These are phyloP conservation scores for Amphipyra tragopoginis DNA, from an alignment of 2,888 invertebrate genomes.

Conservation along the genomic window DNA sequence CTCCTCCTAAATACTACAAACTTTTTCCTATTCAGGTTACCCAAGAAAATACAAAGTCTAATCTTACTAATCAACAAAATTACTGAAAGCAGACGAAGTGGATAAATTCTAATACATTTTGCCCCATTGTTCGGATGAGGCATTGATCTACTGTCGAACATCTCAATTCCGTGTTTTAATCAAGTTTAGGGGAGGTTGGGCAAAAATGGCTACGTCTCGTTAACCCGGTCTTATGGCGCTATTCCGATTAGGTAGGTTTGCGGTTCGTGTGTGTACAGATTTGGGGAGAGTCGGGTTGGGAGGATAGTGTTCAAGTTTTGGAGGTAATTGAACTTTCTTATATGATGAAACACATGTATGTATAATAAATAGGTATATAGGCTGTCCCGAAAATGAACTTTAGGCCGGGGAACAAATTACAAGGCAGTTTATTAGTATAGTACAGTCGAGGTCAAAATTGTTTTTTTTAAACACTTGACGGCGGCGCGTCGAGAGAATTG, in stretches of 20 bases:
- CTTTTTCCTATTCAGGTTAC: constrained; percentile 19
- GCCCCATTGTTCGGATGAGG: constrained; percentile 35
- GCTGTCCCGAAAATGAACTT: no score
- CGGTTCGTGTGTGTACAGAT: constrained; percentile 44
- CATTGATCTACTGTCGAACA: constrained; percentile 54
- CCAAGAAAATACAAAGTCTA: constrained; percentile 5
- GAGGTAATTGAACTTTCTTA: not conserved
- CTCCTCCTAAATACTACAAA: constrained; percentile 11
- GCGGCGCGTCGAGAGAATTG: no score
- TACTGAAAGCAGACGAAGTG: constrained; percentile 3
- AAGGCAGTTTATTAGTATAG: no score
- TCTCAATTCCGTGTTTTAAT: constrained; percentile 68
- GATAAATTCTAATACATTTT: constrained; percentile 49
- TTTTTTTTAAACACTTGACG: no score
- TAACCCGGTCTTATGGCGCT: constrained; percentile 59
- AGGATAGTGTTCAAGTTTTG: not conserved
- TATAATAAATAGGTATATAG: no score
- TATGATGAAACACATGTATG: not conserved
- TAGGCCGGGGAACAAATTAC: no score
- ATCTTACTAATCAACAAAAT: constrained; percentile 48
- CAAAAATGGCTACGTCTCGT: constrained; percentile 64
- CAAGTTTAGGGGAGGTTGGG: constrained; percentile 61
- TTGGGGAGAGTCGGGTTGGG: not conserved
- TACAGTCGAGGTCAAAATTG: no score
- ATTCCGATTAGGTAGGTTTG: constrained; percentile 56